phyloP scores from a whole-genome alignment of 2,888 invertebrate species.

The Lithophane socia region DNA sequence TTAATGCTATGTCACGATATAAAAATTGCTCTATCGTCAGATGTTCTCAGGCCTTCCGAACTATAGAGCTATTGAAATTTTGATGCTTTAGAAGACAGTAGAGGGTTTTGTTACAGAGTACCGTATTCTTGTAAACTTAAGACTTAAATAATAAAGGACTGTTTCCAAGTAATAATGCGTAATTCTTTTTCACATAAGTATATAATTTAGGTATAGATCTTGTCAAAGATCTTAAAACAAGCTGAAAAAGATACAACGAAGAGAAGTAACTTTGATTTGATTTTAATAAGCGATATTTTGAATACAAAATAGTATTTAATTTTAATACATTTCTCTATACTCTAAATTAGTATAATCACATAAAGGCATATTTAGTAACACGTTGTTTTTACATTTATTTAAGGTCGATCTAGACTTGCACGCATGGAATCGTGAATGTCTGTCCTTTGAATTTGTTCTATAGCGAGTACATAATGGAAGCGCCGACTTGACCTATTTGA shows the following conservation, averaged over 20 bases:
- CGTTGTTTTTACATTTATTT: constrained; percentile 18
- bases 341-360: constrained; percentile 51
- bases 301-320: constrained; percentile 57
- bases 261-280: constrained; percentile 23
- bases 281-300: constrained; percentile 61
- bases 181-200: neutral
- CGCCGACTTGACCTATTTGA: constrained; percentile 5
- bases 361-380: constrained; percentile 47
- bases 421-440: neutral
- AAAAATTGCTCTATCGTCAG: neutral
- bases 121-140: neutral
- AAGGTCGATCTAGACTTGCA: constrained; percentile 11
- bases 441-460: neutral
- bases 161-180: constrained; percentile 17
- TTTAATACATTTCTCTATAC: constrained; percentile 49
- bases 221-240: neutral
- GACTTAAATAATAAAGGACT: constrained; percentile 14
- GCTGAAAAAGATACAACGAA: constrained; percentile 25
- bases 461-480: neutral
- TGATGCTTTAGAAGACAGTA: neutral
- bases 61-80: neutral
- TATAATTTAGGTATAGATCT: constrained; percentile 11
- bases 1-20: neutral
- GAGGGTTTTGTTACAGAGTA: neutral
- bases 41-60: neutral